Conservation (phyloP, 2,888 invertebrate species). For the Autographa pulchrina region DNA sequence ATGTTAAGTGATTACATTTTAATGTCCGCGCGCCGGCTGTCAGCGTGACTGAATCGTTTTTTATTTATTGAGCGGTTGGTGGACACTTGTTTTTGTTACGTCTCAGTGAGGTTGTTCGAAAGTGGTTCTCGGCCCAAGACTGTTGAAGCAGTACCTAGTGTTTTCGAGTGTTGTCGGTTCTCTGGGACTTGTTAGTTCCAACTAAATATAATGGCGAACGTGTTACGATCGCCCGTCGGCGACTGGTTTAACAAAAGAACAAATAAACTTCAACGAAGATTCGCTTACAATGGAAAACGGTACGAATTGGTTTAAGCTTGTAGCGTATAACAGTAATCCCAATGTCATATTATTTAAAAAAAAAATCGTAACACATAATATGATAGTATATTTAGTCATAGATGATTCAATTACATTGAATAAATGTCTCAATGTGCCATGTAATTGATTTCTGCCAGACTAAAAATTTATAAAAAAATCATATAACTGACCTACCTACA, state of each 20-base stretch:
- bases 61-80: slow-evolving; percentile 73
- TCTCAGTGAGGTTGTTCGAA: slow-evolving; percentile 74
- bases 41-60: slow-evolving; percentile 75
- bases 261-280: slow-evolving; percentile 79
- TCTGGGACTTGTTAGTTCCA: slow-evolving; percentile 66
- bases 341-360: not conserved
- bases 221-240: slow-evolving; percentile 79
- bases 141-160: slow-evolving; percentile 65
- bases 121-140: slow-evolving; percentile 70
- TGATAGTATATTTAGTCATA: not conserved
- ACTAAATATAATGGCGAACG: slow-evolving; percentile 77
- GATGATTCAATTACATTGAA: not conserved
- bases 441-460: not conserved
- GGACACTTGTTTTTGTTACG: slow-evolving; percentile 72
- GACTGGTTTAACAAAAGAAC: slow-evolving; percentile 84
- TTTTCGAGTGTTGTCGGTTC: slow-evolving; percentile 69
- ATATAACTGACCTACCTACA: not conserved
- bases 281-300: slow-evolving; percentile 84
- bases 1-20: slow-evolving; percentile 87
- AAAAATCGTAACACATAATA: not conserved
- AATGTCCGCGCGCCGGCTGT: slow-evolving; percentile 75
- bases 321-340: not conserved
- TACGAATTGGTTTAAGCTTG: slow-evolving; percentile 67
- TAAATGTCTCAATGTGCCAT: not conserved
- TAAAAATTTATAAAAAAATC: not conserved